Percentiles rank a stretch among this genome's conserved stretches.
phyloP scores from a whole-genome alignment of 2,113 vertebrate species.

The Phylloscopus whistleri region DNA sequence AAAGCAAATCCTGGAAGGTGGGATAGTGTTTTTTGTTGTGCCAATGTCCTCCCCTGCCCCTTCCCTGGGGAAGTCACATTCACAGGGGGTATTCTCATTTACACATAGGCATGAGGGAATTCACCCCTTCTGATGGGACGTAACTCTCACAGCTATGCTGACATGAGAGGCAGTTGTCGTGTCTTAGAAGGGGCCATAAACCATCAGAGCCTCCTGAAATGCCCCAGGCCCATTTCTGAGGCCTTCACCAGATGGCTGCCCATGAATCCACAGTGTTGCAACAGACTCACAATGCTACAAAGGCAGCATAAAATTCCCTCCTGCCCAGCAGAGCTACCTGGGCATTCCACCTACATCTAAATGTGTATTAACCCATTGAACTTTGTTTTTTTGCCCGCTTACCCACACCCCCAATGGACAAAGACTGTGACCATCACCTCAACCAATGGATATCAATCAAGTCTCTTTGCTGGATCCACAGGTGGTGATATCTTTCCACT shows the following conservation, averaged over 20 bases:
- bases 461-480: not conserved
- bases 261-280: too few relatives aligned
- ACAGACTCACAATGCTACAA: not conserved
- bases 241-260: not conserved
- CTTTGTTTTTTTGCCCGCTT: not conserved
- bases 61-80: not conserved
- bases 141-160: not conserved
- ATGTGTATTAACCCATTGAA: not conserved
- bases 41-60: not conserved
- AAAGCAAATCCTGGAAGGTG: not conserved
- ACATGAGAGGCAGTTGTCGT: not conserved
- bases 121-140: too few relatives aligned
- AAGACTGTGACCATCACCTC: not conserved
- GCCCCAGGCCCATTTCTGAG: not conserved
- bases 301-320: not conserved
- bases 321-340: too few relatives aligned
- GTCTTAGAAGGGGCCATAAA: not conserved
- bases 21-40: not conserved
- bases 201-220: not conserved
- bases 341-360: not conserved
- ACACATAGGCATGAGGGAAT: not conserved
- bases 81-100: too few relatives aligned
- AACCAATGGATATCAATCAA: not conserved
- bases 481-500: not conserved
- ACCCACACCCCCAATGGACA: rapidly evolving